Base-by-base conservation (phyloP, 2,888 invertebrate genomes). In the Aphrophora alni region DNA sequence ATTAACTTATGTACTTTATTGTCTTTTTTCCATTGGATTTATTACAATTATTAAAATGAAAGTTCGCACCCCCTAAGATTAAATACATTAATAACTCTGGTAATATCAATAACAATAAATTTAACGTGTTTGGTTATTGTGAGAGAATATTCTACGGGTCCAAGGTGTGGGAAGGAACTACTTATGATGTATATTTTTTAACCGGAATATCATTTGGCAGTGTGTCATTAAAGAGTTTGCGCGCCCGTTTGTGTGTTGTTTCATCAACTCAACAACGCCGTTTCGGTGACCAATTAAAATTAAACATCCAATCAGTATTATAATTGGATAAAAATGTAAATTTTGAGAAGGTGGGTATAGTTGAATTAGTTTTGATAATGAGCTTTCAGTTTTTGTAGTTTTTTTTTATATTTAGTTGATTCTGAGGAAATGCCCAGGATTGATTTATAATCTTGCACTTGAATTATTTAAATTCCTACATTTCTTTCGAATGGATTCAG, bases 261-360 rank as follows among this genome's bases (percentile, higher is more conserved):
- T 12, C 59, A 59, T 12, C 21, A 21, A 12, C 5, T 2, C 59
- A 59, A 59, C 21, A 21, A 21, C 5, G 1, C 59, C 21, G 21
- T 2, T 21, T 4, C 14, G 59, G 12, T 21, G 59, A 21, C 59
- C 59, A 59, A 59, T 59, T 59, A 59, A 59, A 59, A 21, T 21
- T 21, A 5, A 59, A 59, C 59, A 59, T 59, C 78, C 74, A 74
- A 79, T 79, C 78, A 79, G 68, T 79, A 79, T 79, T 79, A 79
- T 79, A 74, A 79, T 78, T 73, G 51, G 73, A 77, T 59, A 68
- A 25, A 74, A 59, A 79, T 79, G 78, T 74, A 74, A 74, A 79
- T 79, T 72, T 72, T 4, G 5, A 21, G 21, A 59, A 59, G 59
- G 21, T 59, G 59, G 59, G 21, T 21, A 59, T 59, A 59, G 59